Percentiles rank a stretch among this genome's conserved stretches.
phyloP scores from a whole-genome alignment of 1,140 invertebrate genomes.

The Physella acuta region DNA sequence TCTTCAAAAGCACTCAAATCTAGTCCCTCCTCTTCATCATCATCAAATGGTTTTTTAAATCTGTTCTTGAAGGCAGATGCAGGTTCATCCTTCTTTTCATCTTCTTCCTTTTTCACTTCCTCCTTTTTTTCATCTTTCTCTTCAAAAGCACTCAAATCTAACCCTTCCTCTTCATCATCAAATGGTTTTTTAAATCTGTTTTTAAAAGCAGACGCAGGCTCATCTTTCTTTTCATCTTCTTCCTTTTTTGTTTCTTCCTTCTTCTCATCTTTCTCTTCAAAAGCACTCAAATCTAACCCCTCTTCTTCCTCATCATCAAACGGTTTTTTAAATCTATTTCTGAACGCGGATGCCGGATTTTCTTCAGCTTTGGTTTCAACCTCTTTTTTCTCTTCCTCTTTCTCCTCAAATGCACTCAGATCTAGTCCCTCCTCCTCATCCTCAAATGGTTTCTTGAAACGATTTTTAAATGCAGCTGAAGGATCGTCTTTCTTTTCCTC shows the following conservation, averaged over 20 bases:
- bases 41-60: conserved; percentile 31
- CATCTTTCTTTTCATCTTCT: conserved; percentile 25
- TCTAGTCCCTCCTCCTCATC: conserved; percentile 23
- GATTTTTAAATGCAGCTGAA: conserved; percentile 16
- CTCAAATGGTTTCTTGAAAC: conserved; percentile 22
- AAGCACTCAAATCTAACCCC: neutral
- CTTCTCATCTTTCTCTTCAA: conserved; percentile 9
- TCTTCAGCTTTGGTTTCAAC: conserved; percentile 28
- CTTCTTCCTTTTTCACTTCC: conserved; percentile 23
- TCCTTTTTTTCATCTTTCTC: conserved; percentile 27
- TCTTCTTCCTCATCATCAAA: conserved; percentile 29
- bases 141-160: conserved; percentile 8
- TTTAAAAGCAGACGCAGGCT: conserved; percentile 29
- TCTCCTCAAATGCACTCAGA: conserved; percentile 14
- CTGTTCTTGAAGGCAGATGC: conserved; percentile 23
- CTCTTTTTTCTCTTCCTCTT: conserved; percentile 20
- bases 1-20: conserved; percentile 30
- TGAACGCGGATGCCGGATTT: conserved; percentile 18
- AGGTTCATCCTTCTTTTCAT: conserved; percentile 29
- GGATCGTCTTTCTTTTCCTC: conserved; percentile 26
- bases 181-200: conserved; percentile 26
- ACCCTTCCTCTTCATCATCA: conserved; percentile 36
- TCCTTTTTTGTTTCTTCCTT: conserved; percentile 9
- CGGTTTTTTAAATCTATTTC: conserved; percentile 24
- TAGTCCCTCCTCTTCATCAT: conserved; percentile 29